Conservation (phyloP, 2,113 vertebrate species). For the Accipiter cooperii region DNA sequence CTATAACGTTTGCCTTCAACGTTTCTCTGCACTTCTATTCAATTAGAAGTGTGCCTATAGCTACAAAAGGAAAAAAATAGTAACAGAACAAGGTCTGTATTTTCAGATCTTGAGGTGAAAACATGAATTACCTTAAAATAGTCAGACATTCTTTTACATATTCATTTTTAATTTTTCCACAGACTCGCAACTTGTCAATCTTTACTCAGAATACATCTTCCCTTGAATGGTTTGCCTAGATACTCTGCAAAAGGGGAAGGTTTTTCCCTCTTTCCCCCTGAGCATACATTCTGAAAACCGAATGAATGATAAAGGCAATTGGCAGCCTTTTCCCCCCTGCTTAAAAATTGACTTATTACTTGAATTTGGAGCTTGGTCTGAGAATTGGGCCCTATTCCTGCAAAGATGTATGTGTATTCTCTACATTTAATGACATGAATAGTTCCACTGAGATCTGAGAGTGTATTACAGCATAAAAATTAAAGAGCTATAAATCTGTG, state of each 20-base stretch:
- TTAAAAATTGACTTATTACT: background rate
- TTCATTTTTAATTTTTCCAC: background rate
- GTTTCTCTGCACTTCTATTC: background rate
- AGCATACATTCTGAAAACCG: background rate
- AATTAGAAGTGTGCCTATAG: background rate
- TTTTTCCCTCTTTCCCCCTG: background rate
- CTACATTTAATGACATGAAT: background rate
- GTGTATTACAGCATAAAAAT: background rate
- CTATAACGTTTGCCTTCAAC: background rate
- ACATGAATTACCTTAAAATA: conserved; percentile 1
- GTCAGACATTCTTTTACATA: background rate
- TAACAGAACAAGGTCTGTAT: background rate
- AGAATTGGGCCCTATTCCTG: background rate
- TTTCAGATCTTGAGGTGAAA: background rate
- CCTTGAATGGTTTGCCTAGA: background rate
- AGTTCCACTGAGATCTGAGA: background rate
- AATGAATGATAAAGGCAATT: background rate
- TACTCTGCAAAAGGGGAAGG: background rate
- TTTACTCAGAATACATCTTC: background rate
- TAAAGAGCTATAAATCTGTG: background rate
- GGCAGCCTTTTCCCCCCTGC: background rate
- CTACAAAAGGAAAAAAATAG: background rate
- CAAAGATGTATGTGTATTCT: background rate
- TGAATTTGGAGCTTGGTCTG: background rate
- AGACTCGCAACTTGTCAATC: background rate